These are phyloP conservation scores for Schrankia costaestrigalis DNA, from an alignment of 2,888 invertebrate species.

Conservation along the genomic window DNA sequence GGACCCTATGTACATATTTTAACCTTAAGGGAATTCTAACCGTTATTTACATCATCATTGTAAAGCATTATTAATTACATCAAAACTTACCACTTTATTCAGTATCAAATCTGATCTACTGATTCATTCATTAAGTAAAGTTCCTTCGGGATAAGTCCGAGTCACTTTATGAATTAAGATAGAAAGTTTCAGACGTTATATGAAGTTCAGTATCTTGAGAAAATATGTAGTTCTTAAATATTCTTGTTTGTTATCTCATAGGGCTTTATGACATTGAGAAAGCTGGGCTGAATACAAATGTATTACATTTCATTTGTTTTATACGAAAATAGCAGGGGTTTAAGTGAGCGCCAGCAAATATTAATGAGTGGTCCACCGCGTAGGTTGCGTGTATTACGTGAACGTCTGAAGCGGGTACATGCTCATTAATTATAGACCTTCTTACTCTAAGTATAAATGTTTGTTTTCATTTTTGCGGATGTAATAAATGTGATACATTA, in stretches of 20 bases:
- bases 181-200: no score
- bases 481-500: conserved; percentile 16
- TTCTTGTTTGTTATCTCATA: no score
- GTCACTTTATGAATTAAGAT: conserved; percentile 8
- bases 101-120: conserved; percentile 1
- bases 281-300: no score
- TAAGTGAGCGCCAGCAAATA: conserved; percentile 19
- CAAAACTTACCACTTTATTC: conserved; percentile 8
- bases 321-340: conserved; percentile 13
- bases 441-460: conserved; percentile 10
- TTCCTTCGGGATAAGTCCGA: not conserved
- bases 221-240: no score
- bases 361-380: conserved; percentile 36
- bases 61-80: conserved; percentile 8
- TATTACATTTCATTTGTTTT: conserved; percentile 12
- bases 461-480: conserved; percentile 23
- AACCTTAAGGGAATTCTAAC: conserved; percentile 9
- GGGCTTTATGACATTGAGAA: no score
- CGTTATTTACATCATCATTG: conserved; percentile 9
- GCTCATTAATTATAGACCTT: conserved; percentile 33
- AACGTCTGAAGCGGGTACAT: conserved; percentile 25
- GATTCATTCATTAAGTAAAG: not conserved
- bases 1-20: not conserved
- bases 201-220: no score
- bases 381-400: conserved; percentile 33